A percentile compares a stretch with the other conserved stretches of the same genome.
Conservation (phyloP, 1,140 invertebrate species). For the Pseudomyrmex pallidus region DNA sequence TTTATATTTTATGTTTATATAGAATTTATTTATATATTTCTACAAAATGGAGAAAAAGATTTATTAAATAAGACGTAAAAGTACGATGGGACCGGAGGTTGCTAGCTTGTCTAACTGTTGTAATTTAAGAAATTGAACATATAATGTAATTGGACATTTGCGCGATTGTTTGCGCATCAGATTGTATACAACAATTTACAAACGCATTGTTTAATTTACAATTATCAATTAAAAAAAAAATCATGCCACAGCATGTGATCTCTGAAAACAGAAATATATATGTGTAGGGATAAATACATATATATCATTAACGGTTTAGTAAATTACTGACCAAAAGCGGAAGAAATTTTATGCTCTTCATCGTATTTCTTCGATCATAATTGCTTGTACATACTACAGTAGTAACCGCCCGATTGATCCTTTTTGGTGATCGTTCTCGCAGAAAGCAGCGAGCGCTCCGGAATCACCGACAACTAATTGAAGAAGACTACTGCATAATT, state of each 20-base stretch:
- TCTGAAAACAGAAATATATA: conserved; percentile 44
- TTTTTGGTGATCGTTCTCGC: too few relatives aligned
- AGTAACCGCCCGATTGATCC: too few relatives aligned
- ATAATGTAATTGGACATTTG: background rate
- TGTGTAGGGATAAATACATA: conserved; percentile 36
- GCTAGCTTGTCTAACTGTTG: conserved; percentile 34
- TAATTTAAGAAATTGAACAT: conserved; percentile 36
- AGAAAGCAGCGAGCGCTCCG: too few relatives aligned
- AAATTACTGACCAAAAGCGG: conserved; percentile 61
- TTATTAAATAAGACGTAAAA: conserved; percentile 57
- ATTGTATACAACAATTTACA: conserved; percentile 25
- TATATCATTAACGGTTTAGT: conserved; percentile 51
- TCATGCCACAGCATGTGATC: conserved; percentile 49
- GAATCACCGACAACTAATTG: too few relatives aligned
- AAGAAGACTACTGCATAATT: conserved; percentile 16
- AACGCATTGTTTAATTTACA: conserved; percentile 18
- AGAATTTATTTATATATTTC: conserved; percentile 55
- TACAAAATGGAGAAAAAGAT: conserved; percentile 69
- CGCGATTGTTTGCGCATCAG: conserved; percentile 6
- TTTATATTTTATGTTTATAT: conserved; percentile 66
- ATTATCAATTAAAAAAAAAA: conserved; percentile 42
- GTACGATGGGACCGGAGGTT: conserved; percentile 35
- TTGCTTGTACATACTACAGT: conserved; percentile 20
- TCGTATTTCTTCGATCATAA: conserved; percentile 44
- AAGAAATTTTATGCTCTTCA: conserved; percentile 26